Evolutionary conservation across 1,140 invertebrate genomes (phyloP), one percentile per base, ranked within the genome.

Genomic region (Lepeophtheirus salmonis): DNA sequence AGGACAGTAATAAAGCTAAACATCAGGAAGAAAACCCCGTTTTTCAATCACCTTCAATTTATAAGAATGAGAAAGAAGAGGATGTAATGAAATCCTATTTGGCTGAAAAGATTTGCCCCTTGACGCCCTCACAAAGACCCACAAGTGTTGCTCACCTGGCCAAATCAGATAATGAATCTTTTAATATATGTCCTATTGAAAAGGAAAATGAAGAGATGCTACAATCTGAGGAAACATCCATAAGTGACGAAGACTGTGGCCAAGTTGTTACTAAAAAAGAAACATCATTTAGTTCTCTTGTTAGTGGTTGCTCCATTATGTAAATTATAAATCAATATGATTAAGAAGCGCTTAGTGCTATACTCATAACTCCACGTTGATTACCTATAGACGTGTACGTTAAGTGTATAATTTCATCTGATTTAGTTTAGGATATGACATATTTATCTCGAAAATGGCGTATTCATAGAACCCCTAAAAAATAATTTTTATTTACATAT

Each of bases 1-100:
- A 54, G 26, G 55, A 57, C 24, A 57, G 12, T 17, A 18, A n/a
- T 10, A 59, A 41, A n/a, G n/a, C 53, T 25, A 22, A 55, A 55
- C 4, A 55, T n/a, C 4, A 23, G 53, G 22, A 16, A 16, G 21
- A 13, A 50, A 54, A 16, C 21, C 50, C 22, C 14, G 21, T 61
- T 1, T 61, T 61, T 26, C 49, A 48, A 18, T 61, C 59, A 1
- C 59, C 59, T 13, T 61, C 59, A 10, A 61, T 61, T 18, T 61
- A 61, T 25, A 50, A 55, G 12, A 22, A 50, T 2, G 3, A 23
- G 3, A 16, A 41, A 17, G 55, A 57, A 21, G 20, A 22, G 21
- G 22, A 49, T 16, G 24, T 50, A 2, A 61, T 61, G 59, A 61
- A 14, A 2, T 55, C 49, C n/a, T 61, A 61, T 26, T 21, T 61